Evolutionary conservation across 1,140 invertebrate genomes (phyloP), one percentile per base, ranked within the genome.

Genomic region (Drusus annulatus): DNA sequence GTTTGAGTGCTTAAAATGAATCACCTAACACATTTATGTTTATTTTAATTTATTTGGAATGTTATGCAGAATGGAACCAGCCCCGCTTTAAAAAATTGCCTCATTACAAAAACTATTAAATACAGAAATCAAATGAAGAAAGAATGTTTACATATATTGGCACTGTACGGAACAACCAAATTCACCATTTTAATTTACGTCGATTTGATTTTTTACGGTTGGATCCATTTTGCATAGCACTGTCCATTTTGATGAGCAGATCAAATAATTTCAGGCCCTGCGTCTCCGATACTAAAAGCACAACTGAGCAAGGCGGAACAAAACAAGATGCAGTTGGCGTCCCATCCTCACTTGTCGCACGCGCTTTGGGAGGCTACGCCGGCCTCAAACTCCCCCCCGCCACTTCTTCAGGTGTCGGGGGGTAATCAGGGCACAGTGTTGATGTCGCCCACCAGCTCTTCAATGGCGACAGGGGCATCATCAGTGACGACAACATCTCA

Each of bases 201-300:
- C 10, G 1, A 45, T 45, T 13, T 45, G 8, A 1, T 45, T 58
- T 79, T 63, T 80, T 56, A 45, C 65, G 62, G 45, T 68, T 56
- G n/a, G 54, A 52, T 31, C 58, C 45, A 68, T 58, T 62, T 45
- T 13, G 36, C 36, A 45, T 45, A 13, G 36, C 36, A 45, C 36
- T 45, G 36, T 45, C 36, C 10, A 45, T 45, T 45, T 45, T 45
- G 36, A 45, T 45, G 36, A 45, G 13, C 36, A 45, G 36, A 45
- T 10, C 36, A 2, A 8, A 45, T 45, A 45, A 68, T 77, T 79
- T 68, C 75, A 88, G 88, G 89, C 58, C 89, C 89, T 6, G 85
- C 89, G 0, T 90, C 89, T 5, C 89, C 89, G 0, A 90, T 90
- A 71, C 76, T 90, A 68, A 90, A 90, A 84, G 89, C 89, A 3